These are phyloP conservation scores for Chironex yamaguchii DNA, from an alignment of 30 jellyfish, hydroid and myxozoan genomes.

Conservation along the genomic window DNA sequence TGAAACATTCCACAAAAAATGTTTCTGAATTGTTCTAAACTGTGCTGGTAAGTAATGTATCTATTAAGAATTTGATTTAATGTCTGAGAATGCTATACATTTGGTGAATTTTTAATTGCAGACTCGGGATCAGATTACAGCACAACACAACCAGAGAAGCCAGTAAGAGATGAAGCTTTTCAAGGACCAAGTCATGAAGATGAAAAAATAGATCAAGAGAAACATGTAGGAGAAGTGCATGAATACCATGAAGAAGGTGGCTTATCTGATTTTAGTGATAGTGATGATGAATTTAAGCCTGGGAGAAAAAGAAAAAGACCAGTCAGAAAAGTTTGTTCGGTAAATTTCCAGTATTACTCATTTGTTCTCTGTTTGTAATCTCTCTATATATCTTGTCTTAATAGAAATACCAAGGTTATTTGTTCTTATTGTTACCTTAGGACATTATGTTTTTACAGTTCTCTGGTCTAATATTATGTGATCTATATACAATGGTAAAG, in stretches of 20 bases:
- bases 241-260: conserved; percentile 73
- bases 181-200: background rate
- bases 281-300: conserved; percentile 95
- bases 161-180: background rate
- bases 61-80: no score
- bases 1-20: no score
- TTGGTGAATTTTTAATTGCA: no score
- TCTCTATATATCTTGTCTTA: background rate
- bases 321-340: conserved; percentile 41
- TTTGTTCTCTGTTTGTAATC: background rate
- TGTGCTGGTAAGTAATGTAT: no score
- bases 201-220: background rate
- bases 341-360: background rate
- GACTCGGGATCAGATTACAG: background rate
- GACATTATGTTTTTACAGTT: background rate
- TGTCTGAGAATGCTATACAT: no score
- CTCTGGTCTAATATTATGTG: no score
- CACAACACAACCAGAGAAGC: background rate
- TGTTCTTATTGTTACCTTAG: background rate
- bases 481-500: no score
- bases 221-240: conserved; percentile 1
- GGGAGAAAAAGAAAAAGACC: conserved; percentile 68
- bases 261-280: conserved; percentile 65
- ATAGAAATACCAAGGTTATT: background rate
- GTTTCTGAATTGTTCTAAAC: no score